Conservation (phyloP, 2,888 invertebrate species). For the Orgyia antiqua region DNA sequence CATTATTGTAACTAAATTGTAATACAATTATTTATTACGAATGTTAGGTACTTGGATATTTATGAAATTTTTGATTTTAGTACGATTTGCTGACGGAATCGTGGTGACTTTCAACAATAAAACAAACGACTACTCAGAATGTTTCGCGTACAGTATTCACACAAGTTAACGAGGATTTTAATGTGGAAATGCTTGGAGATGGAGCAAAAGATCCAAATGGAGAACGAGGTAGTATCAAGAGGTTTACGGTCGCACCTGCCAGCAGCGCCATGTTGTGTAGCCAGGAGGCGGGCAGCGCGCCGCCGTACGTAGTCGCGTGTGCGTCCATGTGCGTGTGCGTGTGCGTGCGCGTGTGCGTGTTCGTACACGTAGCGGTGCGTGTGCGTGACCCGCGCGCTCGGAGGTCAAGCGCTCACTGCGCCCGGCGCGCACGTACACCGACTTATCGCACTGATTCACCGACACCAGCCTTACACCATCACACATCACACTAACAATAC, state of each 20-base stretch:
- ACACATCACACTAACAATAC: conserved; percentile 14
- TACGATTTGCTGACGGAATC: too few relatives aligned
- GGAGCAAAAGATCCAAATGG: too few relatives aligned
- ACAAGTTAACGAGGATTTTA: too few relatives aligned
- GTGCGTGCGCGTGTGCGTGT: conserved; percentile 1
- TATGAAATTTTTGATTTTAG: too few relatives aligned
- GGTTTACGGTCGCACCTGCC: conserved; percentile 48
- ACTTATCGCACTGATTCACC: conserved; percentile 57
- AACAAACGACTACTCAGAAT: too few relatives aligned
- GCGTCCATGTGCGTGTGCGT: conserved; percentile 42
- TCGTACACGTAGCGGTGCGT: conserved; percentile 1
- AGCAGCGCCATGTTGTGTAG: conserved; percentile 49
- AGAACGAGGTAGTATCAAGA: too few relatives aligned
- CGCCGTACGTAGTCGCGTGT: conserved; percentile 19
- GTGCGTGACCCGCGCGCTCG: conserved; percentile 49
- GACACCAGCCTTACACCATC: conserved; percentile 13
- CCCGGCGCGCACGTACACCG: conserved; percentile 17
- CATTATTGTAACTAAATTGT: too few relatives aligned
- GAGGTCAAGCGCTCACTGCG: conserved; percentile 57
- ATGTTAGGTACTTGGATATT: too few relatives aligned
- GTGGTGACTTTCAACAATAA: too few relatives aligned
- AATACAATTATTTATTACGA: too few relatives aligned
- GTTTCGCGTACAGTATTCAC: too few relatives aligned
- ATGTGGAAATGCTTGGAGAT: too few relatives aligned
- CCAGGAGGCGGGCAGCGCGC: conserved; percentile 41